These are phyloP conservation scores for Sorex fumeus DNA, from an alignment of 2,113 vertebrate genomes.

Conservation along the genomic window DNA sequence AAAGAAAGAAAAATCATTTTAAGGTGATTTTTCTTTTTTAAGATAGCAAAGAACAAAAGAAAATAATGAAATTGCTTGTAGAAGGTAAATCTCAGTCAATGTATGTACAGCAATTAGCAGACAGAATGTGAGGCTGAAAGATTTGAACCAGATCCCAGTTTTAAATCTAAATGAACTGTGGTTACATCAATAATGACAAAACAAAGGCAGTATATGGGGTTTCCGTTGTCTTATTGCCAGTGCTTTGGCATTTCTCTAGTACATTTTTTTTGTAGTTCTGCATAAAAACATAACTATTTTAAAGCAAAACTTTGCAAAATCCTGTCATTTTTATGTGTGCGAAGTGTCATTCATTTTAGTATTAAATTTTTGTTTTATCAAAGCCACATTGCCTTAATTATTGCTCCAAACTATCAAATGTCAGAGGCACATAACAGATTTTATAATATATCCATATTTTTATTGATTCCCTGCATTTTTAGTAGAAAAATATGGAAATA, in stretches of 20 bases:
- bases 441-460: neutral
- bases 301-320: conserved; percentile 59
- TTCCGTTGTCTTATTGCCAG: conserved; percentile 13
- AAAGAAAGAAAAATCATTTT: conserved; percentile 69
- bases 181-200: neutral
- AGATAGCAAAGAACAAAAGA: conserved; percentile 77
- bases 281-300: conserved; percentile 1
- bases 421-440: neutral
- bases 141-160: neutral
- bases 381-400: conserved; percentile 58
- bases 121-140: conserved; percentile 25
- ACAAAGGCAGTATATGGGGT: conserved; percentile 31
- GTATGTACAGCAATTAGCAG: neutral
- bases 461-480: neutral
- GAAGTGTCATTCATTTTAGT: neutral
- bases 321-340: neutral
- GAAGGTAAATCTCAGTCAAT: neutral
- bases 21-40: conserved; percentile 58
- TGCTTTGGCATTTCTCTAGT: conserved; percentile 24
- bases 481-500: neutral
- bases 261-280: neutral
- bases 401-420: conserved; percentile 21
- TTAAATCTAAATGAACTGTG: conserved; percentile 4
- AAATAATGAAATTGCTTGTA: conserved; percentile 52
- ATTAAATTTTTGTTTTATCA: conserved; percentile 50